Percentiles rank a stretch among this genome's conserved stretches.
phyloP scores from a whole-genome alignment of 2,797 vertebrate species.

The Scomberomorus guttatus region DNA sequence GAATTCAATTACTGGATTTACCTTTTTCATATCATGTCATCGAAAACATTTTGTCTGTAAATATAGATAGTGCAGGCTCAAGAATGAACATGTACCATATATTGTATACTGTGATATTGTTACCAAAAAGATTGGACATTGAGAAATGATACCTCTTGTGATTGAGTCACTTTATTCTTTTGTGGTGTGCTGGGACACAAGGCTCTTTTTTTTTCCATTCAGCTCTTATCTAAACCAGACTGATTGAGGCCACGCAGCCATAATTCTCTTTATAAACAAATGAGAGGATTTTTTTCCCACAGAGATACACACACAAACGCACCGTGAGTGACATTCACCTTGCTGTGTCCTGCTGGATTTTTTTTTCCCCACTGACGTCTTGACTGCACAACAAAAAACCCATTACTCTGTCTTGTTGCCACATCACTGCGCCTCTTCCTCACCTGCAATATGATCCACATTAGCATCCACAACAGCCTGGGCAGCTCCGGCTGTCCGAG shows the following conservation, averaged over 20 bases:
- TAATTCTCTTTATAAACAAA: slow-evolving; percentile 76
- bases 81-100: background rate
- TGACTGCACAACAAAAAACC: slow-evolving; percentile 54
- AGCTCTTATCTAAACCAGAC: slow-evolving; percentile 67
- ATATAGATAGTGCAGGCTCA: background rate
- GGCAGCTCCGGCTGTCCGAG: slow-evolving; percentile 56
- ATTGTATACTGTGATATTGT: slow-evolving; percentile 27
- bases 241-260: slow-evolving; percentile 68
- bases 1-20: background rate
- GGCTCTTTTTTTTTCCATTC: slow-evolving; percentile 29
- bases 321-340: slow-evolving; percentile 54
- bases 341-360: slow-evolving; percentile 43
- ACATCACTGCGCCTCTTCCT: slow-evolving; percentile 60
- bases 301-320: slow-evolving; percentile 15
- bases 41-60: background rate
- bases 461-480: slow-evolving; percentile 69
- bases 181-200: slow-evolving; percentile 49
- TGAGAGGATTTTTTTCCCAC: background rate
- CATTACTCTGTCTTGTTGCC: slow-evolving; percentile 63
- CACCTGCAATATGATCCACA: slow-evolving; percentile 76
- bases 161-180: slow-evolving; percentile 38
- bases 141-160: slow-evolving; percentile 32
- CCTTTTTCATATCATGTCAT: slow-evolving; percentile 13
- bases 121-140: slow-evolving; percentile 21
- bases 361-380: slow-evolving; percentile 14